These are phyloP conservation scores for Ammodytes marinus DNA, from an alignment of 2,113 vertebrate genomes.

Conservation along the genomic window DNA sequence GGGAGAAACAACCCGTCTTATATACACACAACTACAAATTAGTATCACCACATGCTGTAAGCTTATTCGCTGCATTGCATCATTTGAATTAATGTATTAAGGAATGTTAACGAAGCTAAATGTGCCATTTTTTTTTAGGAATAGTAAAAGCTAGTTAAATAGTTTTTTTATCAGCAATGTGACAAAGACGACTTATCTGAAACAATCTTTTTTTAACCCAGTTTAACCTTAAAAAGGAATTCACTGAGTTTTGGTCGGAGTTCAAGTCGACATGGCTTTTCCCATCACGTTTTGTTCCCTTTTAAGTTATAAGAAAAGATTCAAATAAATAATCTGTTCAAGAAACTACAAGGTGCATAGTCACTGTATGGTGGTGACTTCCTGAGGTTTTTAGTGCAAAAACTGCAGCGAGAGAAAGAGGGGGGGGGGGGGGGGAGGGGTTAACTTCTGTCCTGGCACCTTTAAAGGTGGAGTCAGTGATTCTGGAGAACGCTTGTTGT, in stretches of 20 bases:
- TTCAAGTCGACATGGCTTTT: neutral
- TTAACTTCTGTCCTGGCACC: neutral
- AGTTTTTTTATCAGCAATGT: neutral
- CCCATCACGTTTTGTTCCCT: constrained; percentile 43
- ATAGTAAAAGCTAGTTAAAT: neutral
- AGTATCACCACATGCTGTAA: neutral
- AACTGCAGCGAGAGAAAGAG: constrained; percentile 1
- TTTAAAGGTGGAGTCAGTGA: too few relatives aligned
- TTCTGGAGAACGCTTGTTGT: too few relatives aligned
- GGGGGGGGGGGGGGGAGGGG: neutral
- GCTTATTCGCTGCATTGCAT: neutral
- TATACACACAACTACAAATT: neutral
- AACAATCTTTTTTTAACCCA: neutral
- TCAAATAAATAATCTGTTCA: constrained; percentile 15
- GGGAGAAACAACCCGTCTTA: neutral
- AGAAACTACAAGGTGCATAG: constrained; percentile 57
- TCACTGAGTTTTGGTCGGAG: constrained; percentile 4
- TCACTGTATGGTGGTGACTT: constrained; percentile 21
- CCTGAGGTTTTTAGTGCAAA: constrained; percentile 76
- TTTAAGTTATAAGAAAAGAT: neutral
- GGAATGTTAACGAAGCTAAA: constrained; percentile 54
- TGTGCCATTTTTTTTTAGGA: constrained; percentile 18
- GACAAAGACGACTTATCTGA: neutral
- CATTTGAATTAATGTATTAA: neutral
- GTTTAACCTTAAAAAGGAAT: neutral